Conservation (phyloP, 2,888 invertebrate genomes). For the Cordylochernes scorpioides region DNA sequence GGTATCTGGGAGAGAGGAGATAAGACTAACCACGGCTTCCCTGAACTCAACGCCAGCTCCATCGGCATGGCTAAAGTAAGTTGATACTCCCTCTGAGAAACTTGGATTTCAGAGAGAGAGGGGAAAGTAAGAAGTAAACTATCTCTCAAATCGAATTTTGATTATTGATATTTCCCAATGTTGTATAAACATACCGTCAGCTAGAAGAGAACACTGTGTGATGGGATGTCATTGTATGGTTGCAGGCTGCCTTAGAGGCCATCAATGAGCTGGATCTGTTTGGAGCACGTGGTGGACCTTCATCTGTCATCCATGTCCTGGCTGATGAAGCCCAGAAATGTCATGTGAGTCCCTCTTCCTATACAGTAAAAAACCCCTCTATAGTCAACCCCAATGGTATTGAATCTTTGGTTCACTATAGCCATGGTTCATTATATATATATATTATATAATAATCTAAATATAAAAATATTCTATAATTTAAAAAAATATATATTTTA, state of each 20-base stretch:
- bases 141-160: neutral
- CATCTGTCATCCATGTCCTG: slow-evolving; percentile 86
- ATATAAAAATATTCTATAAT: too few relatives aligned
- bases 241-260: slow-evolving; percentile 69
- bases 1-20: slow-evolving; percentile 99
- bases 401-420: too few relatives aligned
- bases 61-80: slow-evolving; percentile 86
- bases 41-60: slow-evolving; percentile 91
- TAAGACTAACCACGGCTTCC: slow-evolving; percentile 94
- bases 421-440: too few relatives aligned
- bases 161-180: neutral
- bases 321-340: slow-evolving; percentile 98
- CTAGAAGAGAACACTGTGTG: neutral
- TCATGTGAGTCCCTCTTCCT: slow-evolving; percentile 34
- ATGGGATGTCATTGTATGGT: slow-evolving; percentile 1
- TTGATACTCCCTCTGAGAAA: neutral
- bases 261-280: slow-evolving; percentile 95
- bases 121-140: too few relatives aligned
- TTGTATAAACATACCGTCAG: too few relatives aligned
- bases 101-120: too few relatives aligned
- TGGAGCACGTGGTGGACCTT: slow-evolving; percentile 76
- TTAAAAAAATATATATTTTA: too few relatives aligned
- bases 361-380: too few relatives aligned
- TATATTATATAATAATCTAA: too few relatives aligned
- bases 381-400: too few relatives aligned